Base-by-base conservation (phyloP, 2,888 invertebrate genomes). In the Amitus sp. region DNA sequence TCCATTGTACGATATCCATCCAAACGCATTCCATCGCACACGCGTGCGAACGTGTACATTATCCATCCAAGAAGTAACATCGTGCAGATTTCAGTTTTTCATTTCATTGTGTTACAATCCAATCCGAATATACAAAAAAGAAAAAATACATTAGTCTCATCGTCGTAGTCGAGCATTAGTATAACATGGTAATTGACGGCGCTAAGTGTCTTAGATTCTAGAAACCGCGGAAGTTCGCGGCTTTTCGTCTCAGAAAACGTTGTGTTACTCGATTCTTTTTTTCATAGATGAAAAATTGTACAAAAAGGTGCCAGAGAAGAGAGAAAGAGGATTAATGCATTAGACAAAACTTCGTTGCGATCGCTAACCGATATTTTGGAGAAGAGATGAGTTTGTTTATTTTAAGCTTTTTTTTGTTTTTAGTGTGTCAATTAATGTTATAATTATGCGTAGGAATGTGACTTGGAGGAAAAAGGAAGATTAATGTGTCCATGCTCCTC, bases 81-180 rank as follows among this genome's bases (percentile, higher is more conserved):
- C 79, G 80, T 80, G 80, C 78, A 74, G 81, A 76, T 80, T 80
- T 82, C 79, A 82, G 81, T 79, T 79, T 82, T 81, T 82, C 80
- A 81, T 80, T n/a, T 82, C 81, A 82, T 82, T 80, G 81, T 76
- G 82, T 79, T 79, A 82, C 74, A 82, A 82, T 82, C 82, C 82
- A 79, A 80, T 82, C 80, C 82, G 79, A n/a, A 82, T 81, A 82
- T 81, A 82, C 82, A 82, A 82, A 82, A 82, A 80, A 82, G 82
- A 82, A 82, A 82, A 82, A 82, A 82, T 79, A 80, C 80, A 82
- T 82, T 82, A 82, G 82, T 82, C 68, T 67, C 67, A 66, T 64
- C 63, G 30, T 40, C 17, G 28, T 39, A 37, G 39, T 17, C 12
- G 3, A 17, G 37, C 33, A 28, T 39, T 15, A 34, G 13, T 12